phyloP scores from a whole-genome alignment of 92 coral and sea anemone species.

The Paramuricea clavata region DNA sequence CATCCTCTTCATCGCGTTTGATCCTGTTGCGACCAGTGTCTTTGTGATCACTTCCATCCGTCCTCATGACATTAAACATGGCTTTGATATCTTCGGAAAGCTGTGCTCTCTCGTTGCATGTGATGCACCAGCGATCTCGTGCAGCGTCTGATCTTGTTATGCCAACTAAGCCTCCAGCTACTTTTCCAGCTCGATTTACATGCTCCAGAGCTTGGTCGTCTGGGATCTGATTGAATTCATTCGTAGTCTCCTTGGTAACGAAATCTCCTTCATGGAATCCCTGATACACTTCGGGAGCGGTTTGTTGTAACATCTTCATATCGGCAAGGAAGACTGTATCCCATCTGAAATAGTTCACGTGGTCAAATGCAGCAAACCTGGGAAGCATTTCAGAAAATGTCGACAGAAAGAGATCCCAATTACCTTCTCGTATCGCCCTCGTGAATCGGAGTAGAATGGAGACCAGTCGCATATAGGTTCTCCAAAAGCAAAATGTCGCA shows the following conservation, averaged over 20 bases:
- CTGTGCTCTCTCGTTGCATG: slow-evolving; percentile 69
- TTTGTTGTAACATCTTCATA: slow-evolving; percentile 65
- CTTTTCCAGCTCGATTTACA: slow-evolving; percentile 68
- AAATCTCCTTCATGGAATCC: slow-evolving; percentile 68
- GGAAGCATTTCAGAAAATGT: slow-evolving; percentile 5
- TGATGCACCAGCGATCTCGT: slow-evolving; percentile 75
- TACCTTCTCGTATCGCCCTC: slow-evolving; percentile 4
- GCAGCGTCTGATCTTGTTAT: slow-evolving; percentile 74
- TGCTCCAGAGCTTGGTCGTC: slow-evolving; percentile 76
- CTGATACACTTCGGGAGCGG: slow-evolving; percentile 70
- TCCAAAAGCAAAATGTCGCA: slow-evolving; percentile 72
- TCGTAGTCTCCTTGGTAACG: slow-evolving; percentile 69
- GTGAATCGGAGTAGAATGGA: slow-evolving; percentile 26
- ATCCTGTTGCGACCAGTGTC: slow-evolving; percentile 50
- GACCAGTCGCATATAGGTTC: slow-evolving; percentile 58
- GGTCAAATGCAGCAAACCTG: slow-evolving; percentile 28
- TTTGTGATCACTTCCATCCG: slow-evolving; percentile 55
- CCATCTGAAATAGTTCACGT: slow-evolving; percentile 75
- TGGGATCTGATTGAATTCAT: slow-evolving; percentile 59
- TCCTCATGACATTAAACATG: slow-evolving; percentile 54
- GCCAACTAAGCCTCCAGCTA: slow-evolving; percentile 71
- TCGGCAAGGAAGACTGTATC: slow-evolving; percentile 69
- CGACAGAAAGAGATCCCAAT: slow-evolving; percentile 8
- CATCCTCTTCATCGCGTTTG: slow-evolving; percentile 67
- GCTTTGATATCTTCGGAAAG: slow-evolving; percentile 60